phyloP scores from a whole-genome alignment of 2,888 invertebrate species.

The Drosophila melanosoma region DNA sequence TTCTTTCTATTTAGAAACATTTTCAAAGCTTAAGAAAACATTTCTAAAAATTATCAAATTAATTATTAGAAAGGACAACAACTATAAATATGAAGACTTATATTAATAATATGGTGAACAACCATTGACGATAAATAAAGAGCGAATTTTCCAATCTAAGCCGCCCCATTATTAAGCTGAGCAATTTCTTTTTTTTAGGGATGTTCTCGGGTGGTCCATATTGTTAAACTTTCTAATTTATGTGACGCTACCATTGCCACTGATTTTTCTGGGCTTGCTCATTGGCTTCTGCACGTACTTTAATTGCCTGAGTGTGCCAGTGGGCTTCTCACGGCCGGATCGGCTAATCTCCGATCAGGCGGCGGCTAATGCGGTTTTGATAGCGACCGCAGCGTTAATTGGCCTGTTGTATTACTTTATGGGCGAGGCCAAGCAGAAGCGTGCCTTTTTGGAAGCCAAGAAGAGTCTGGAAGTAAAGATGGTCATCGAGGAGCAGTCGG shows the following conservation, averaged over 20 bases:
- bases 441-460: conserved; percentile 95
- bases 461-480: conserved; percentile 96
- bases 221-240: conserved; percentile 90
- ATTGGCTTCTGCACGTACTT: conserved; percentile 88
- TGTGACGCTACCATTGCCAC: conserved; percentile 89
- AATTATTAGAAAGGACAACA: not conserved
- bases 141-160: not conserved
- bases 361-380: conserved; percentile 89
- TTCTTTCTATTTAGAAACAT: not conserved
- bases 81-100: not conserved
- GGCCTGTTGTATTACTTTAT: conserved; percentile 91
- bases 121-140: not conserved
- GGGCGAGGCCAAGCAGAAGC: conserved; percentile 93
- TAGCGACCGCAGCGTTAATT: conserved; percentile 90
- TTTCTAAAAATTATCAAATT: not conserved
- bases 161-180: not conserved
- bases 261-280: conserved; percentile 87
- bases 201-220: conserved; percentile 90
- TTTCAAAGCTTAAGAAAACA: not conserved
- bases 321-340: conserved; percentile 86
- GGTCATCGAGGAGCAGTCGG: conserved; percentile 96
- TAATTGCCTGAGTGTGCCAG: conserved; percentile 87
- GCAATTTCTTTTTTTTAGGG: conserved; percentile 83
- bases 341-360: conserved; percentile 86
- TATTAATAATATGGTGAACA: not conserved